Evolutionary conservation across 2,797 vertebrate genomes (phyloP).

Genomic region (Artibeus lituratus): DNA sequence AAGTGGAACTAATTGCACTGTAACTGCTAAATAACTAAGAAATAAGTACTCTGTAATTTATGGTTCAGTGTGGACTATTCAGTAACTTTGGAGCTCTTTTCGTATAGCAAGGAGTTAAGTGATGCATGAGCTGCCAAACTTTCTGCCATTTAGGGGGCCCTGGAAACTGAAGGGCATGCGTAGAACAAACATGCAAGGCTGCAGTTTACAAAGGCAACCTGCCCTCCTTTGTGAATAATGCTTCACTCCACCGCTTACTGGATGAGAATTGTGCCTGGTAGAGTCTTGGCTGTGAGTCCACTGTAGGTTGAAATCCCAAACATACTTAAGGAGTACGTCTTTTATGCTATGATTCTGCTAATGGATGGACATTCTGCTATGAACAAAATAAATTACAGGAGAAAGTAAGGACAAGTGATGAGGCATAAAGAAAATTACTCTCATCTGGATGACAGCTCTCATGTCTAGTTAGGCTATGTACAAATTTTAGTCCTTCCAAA

Average conservation of each 20-base stretch:
- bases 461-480: background rate
- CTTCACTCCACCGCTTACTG: background rate
- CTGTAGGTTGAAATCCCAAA: conserved; percentile 36
- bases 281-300: conserved; percentile 53
- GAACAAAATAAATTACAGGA: conserved; percentile 49
- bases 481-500: conserved; percentile 29
- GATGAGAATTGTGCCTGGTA: conserved; percentile 4
- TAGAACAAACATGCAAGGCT: conserved; percentile 49
- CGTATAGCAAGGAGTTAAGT: conserved; percentile 48
- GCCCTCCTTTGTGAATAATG: conserved; percentile 52
- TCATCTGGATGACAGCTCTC: background rate
- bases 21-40: conserved; percentile 87
- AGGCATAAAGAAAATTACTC: background rate
- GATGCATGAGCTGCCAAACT: conserved; percentile 69
- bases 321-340: background rate
- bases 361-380: background rate
- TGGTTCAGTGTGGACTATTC: conserved; percentile 74
- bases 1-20: conserved; percentile 87
- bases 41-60: conserved; percentile 85
- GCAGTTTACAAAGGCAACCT: conserved; percentile 43
- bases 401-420: conserved; percentile 43
- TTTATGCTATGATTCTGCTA: conserved; percentile 24
- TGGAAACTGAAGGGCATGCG: background rate
- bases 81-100: conserved; percentile 76
- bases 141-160: conserved; percentile 59